Evolutionary conservation across 1,140 invertebrate genomes (phyloP), one percentile per base, ranked within the genome.

Genomic region (Arctopsyche grandis): DNA sequence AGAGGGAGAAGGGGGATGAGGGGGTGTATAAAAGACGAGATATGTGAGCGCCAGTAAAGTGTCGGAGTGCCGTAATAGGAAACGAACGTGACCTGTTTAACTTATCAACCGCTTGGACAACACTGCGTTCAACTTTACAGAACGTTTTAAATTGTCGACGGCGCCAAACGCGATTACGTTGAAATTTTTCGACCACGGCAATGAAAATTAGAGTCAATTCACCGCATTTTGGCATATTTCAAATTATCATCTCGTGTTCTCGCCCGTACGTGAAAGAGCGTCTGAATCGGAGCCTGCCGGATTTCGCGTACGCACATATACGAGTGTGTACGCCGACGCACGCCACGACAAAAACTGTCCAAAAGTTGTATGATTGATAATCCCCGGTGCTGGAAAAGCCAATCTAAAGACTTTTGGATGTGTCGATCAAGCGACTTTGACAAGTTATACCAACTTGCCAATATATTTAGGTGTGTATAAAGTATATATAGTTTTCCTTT

Each of bases 31-130:
- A 12, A 46, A 71, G 43, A 71, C 69, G 69, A 71, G 69, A 71
- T 71, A 71, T 71, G 69, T 71, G 69, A 46, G 63, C 69, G 69
- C 19, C 66, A 29, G 43, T 71, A 71, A 71, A 71, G 69, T 71
- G 69, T 71, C 69, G 29, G 38, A 46, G 44, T 48, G 16, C 16
- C 69, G 69, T 71, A 71, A 71, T 71, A 71, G 69, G 69, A 71
- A 71, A 71, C 69, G 69, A 48, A 71, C 69, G 69, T 71, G 69
- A 71, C 69, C 44, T 71, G 69, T 71, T 71, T 71, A 71, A 38
- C 24, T 71, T 71, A 71, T 46, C 69, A 71, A 66, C 21, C 21
- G 22, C 14, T 66, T 66, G 63, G 63, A 66, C 63, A 66, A 66
- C 63, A n/a, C n/a, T n/a, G 63, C 14, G 21, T 19, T 22, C 21